Conservation (phyloP, 2,113 vertebrate genomes). For the Pagrus major region DNA sequence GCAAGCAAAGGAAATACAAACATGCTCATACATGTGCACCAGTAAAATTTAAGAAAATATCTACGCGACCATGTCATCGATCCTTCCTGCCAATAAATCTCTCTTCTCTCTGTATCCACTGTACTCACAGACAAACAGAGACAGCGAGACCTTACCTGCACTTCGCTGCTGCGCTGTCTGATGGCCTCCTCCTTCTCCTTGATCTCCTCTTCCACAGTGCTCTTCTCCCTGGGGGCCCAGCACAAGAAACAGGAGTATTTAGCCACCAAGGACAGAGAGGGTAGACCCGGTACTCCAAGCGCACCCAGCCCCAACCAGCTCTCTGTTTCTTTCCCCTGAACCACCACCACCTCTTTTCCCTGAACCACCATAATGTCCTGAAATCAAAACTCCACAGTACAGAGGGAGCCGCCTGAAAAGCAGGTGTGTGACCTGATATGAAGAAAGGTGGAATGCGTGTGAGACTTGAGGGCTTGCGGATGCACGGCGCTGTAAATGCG, state of each 20-base stretch:
- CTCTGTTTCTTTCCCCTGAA: constrained; percentile 63
- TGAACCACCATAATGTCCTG: constrained; percentile 86
- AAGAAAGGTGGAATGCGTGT: background rate
- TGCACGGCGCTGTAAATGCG: background rate
- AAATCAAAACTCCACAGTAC: constrained; percentile 31
- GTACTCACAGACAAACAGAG: background rate
- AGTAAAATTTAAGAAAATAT: background rate
- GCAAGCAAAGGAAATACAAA: background rate
- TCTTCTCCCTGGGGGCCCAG: constrained; percentile 98
- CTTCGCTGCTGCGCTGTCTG: constrained; percentile 91
- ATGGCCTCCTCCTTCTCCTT: constrained; percentile 96
- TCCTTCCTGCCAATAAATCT: background rate
- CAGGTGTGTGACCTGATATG: constrained; percentile 10
- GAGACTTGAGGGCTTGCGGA: constrained; percentile 1
- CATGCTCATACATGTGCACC: background rate
- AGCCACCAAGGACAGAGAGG: constrained; percentile 88
- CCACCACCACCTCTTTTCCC: constrained; percentile 84
- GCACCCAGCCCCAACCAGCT: constrained; percentile 69
- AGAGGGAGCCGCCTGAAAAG: constrained; percentile 23
- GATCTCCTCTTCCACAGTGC: constrained; percentile 94
- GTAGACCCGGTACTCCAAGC: constrained; percentile 83
- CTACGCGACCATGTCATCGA: background rate
- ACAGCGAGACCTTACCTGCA: constrained; percentile 88
- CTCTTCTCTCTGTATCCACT: too few relatives aligned
- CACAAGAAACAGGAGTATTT: constrained; percentile 94